Evolutionary conservation across 2,113 vertebrate species (phyloP).

Genomic region (Anarrhichthys ocellatus): DNA sequence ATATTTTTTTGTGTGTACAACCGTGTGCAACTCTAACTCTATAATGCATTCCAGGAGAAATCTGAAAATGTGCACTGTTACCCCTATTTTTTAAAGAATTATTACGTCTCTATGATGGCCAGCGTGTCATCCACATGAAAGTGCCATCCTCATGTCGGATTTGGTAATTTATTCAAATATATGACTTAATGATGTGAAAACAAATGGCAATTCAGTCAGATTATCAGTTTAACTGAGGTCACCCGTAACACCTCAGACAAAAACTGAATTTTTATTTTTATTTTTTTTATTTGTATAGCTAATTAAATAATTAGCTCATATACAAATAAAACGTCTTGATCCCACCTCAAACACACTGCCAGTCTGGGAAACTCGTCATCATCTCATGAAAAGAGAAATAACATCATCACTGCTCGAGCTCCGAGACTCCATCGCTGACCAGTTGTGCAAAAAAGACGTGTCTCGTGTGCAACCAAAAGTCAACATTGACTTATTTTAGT

Average conservation of each 20-base stretch:
- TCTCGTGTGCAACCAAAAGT: not conserved
- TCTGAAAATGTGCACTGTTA: not conserved
- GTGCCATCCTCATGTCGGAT: not conserved
- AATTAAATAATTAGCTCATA: not conserved
- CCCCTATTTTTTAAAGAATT: not conserved
- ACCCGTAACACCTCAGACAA: not conserved
- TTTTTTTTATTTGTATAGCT: not conserved
- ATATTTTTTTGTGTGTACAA: not conserved
- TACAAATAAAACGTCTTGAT: not conserved
- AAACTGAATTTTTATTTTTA: not conserved
- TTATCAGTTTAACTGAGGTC: constrained; percentile 3
- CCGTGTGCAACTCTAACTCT: not conserved
- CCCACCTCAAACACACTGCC: not conserved
- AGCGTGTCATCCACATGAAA: too few species aligned
- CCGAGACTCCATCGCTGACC: not conserved
- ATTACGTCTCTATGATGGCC: too few species aligned
- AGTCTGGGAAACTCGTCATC: not conserved
- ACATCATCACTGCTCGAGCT: not conserved
- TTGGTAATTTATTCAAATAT: not conserved
- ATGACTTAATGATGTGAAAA: not conserved
- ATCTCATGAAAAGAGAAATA: not conserved
- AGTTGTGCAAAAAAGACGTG: not conserved
- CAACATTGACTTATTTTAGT: not conserved
- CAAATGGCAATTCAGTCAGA: not conserved
- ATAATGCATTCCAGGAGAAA: not conserved